Evolutionary conservation across 2,888 invertebrate species (phyloP).

Genomic region (Eremobia ochroleuca): DNA sequence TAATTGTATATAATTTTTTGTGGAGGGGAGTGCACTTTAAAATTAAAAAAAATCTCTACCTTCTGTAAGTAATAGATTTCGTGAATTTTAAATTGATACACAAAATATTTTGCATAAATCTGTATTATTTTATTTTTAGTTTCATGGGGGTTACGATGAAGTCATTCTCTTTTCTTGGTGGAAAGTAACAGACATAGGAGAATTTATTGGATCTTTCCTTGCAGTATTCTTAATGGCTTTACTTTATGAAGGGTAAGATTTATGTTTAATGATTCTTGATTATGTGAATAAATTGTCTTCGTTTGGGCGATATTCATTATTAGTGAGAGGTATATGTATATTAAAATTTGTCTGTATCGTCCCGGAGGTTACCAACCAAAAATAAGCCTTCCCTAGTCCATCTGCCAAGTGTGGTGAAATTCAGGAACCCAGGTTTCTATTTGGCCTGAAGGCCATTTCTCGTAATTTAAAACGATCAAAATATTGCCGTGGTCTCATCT

Average conservation of each 20-base stretch:
- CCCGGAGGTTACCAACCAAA: not conserved
- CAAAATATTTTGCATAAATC: slow-evolving; percentile 7
- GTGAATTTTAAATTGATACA: not conserved
- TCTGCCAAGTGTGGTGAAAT: not conserved
- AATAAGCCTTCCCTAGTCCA: not conserved
- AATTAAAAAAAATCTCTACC: not conserved
- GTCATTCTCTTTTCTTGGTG: slow-evolving; percentile 96
- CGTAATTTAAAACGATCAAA: not conserved
- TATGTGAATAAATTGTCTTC: not conserved
- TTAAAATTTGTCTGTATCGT: not conserved
- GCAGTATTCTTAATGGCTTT: slow-evolving; percentile 98
- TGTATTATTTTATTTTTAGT: slow-evolving; percentile 90
- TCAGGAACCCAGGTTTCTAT: not conserved
- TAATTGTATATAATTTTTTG: not conserved
- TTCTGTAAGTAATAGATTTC: not conserved
- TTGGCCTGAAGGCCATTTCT: not conserved
- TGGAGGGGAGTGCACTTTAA: not conserved
- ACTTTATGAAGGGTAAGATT: slow-evolving; percentile 97
- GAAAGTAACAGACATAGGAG: slow-evolving; percentile 94
- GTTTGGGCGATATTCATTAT: not conserved
- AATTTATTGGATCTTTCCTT: slow-evolving; percentile 97
- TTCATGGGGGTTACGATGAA: slow-evolving; percentile 95
- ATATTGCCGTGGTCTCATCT: not conserved
- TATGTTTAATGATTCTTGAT: slow-evolving; percentile 35
- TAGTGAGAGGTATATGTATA: not conserved